These are phyloP conservation scores for Sebastes itinus DNA, from an alignment of 2,797 vertebrate genomes.

Conservation along the genomic window DNA sequence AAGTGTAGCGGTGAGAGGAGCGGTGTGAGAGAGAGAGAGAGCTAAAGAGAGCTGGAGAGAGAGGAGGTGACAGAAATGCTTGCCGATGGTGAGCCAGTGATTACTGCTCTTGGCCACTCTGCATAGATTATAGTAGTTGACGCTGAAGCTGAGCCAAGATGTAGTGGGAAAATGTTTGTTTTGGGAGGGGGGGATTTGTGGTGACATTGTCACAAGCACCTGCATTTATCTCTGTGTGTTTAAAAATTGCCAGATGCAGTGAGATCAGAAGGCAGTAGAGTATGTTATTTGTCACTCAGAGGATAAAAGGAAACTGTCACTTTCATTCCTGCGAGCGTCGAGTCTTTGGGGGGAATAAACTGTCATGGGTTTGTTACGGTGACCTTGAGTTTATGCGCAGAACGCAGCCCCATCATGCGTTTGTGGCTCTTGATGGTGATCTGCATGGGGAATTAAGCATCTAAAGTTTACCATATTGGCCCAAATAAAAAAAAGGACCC, in stretches of 20 bases:
- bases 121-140: slow-evolving; percentile 53
- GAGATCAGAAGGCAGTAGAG: slow-evolving; percentile 44
- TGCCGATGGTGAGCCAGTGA: slow-evolving; percentile 50
- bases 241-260: slow-evolving; percentile 24
- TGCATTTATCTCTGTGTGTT: slow-evolving; percentile 45
- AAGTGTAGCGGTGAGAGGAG: slow-evolving; percentile 34
- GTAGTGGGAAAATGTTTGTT: not conserved
- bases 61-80: slow-evolving; percentile 29
- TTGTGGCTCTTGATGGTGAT: not conserved
- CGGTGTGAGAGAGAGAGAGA: not conserved
- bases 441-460: not conserved
- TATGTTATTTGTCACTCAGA: slow-evolving; percentile 35
- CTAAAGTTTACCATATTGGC: not conserved
- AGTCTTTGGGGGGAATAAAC: slow-evolving; percentile 38
- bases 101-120: slow-evolving; percentile 47
- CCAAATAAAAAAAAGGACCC: not conserved
- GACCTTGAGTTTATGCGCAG: slow-evolving; percentile 51
- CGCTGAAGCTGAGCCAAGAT: slow-evolving; percentile 38
- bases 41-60: not conserved
- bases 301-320: slow-evolving; percentile 45
- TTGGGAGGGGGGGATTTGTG: not conserved
- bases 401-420: not conserved
- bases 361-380: slow-evolving; percentile 20
- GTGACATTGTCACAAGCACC: slow-evolving; percentile 39
- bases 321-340: slow-evolving; percentile 20